These are phyloP conservation scores for Amphipyra tragopoginis DNA, from an alignment of 2,888 invertebrate genomes.

Conservation along the genomic window DNA sequence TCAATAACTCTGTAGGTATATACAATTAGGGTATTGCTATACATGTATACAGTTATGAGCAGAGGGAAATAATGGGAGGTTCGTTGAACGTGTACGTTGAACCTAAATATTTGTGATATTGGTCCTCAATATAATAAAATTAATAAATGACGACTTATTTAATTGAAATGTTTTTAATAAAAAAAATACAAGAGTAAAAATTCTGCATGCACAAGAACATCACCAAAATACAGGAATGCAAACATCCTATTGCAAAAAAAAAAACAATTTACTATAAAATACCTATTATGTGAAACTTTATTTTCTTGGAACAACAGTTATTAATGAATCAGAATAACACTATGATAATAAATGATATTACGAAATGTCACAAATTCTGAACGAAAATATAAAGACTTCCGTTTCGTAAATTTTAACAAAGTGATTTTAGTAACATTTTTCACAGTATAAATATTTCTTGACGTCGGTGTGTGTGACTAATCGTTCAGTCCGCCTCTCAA, in stretches of 20 bases:
- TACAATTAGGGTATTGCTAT: background rate
- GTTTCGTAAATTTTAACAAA: too few species aligned
- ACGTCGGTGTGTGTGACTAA: too few species aligned
- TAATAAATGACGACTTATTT: too few species aligned
- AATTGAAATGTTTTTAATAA: background rate
- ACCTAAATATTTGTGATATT: background rate
- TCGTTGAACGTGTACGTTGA: background rate
- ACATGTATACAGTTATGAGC: background rate
- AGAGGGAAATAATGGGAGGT: background rate
- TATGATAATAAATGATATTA: too few species aligned
- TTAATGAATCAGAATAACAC: too few species aligned
- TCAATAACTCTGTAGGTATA: constrained; percentile 47
- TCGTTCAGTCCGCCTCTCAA: background rate
- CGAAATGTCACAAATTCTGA: background rate
- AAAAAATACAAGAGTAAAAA: background rate
- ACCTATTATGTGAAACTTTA: too few species aligned
- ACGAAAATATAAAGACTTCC: background rate
- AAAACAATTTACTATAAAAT: too few species aligned
- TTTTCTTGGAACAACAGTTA: too few species aligned
- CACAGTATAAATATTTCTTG: too few species aligned
- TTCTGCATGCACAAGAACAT: background rate
- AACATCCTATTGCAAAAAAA: too few species aligned
- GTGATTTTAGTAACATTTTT: background rate
- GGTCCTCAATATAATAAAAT: background rate
- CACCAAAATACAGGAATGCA: too few species aligned